Evolutionary conservation across 2,888 invertebrate genomes (phyloP).

Genomic region (Octonoba sinensis): DNA sequence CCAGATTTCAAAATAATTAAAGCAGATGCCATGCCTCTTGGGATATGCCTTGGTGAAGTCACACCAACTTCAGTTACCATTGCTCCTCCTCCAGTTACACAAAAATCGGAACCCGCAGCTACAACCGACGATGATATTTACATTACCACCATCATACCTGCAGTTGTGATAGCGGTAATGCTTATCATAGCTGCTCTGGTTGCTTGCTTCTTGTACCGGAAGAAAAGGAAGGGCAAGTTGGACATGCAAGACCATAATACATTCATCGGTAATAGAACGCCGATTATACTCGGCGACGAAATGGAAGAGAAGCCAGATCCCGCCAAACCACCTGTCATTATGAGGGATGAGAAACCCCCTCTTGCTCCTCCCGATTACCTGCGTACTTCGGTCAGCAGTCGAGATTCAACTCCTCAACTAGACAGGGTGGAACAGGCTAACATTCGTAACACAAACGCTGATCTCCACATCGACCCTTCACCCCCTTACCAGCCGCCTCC

Average conservation of each 20-base stretch:
- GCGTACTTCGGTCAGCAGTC: conserved; percentile 74
- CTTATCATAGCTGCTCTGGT: conserved; percentile 87
- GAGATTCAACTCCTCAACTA: conserved; percentile 68
- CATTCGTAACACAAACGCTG: conserved; percentile 57
- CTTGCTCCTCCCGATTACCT: conserved; percentile 86
- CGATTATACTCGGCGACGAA: conserved; percentile 94
- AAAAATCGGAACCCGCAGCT: conserved; percentile 40
- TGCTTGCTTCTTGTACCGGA: conserved; percentile 88
- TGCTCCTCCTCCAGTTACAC: conserved; percentile 46
- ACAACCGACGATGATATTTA: conserved; percentile 72
- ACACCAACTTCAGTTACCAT: conserved; percentile 73
- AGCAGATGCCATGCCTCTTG: conserved; percentile 77
- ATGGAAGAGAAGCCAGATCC: conserved; percentile 89
- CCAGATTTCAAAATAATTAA: conserved; percentile 80
- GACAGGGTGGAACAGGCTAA: conserved; percentile 61
- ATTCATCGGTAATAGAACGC: conserved; percentile 78
- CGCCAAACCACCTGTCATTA: conserved; percentile 88
- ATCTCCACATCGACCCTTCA: conserved; percentile 62
- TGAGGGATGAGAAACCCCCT: conserved; percentile 96
- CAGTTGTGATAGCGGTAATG: conserved; percentile 86
- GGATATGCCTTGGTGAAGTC: conserved; percentile 74
- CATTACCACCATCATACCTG: conserved; percentile 87
- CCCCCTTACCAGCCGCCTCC: conserved; percentile 90
- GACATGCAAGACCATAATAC: conserved; percentile 80
- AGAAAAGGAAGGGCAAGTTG: conserved; percentile 84